Evolutionary conservation across 2,797 vertebrate species (phyloP).

Genomic region (Scleropages formosus): DNA sequence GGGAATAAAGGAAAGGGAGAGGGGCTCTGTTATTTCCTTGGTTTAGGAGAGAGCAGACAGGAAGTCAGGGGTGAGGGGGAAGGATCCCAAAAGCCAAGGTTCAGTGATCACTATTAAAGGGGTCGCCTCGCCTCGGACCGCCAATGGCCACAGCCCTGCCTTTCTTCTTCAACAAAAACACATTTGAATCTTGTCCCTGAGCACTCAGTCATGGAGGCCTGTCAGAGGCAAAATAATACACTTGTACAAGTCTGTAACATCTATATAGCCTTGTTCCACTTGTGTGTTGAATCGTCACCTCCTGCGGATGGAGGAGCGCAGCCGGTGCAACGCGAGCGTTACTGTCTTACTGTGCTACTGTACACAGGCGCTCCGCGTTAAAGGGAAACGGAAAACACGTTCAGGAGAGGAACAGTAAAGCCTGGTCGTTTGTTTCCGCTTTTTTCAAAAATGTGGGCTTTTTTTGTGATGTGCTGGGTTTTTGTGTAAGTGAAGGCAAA

Average conservation of each 20-base stretch:
- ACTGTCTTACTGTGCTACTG: too few species aligned
- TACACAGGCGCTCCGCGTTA: too few species aligned
- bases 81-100: slow-evolving; percentile 62
- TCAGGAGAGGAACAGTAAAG: background rate
- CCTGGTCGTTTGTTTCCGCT: too few species aligned
- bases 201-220: slow-evolving; percentile 44
- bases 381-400: background rate
- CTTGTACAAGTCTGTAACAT: background rate
- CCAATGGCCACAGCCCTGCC: slow-evolving; percentile 49
- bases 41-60: slow-evolving; percentile 52
- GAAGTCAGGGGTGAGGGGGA: slow-evolving; percentile 64
- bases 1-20: slow-evolving; percentile 49
- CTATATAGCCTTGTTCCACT: background rate
- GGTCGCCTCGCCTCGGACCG: slow-evolving; percentile 47
- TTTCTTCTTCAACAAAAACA: slow-evolving; percentile 44
- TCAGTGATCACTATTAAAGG: slow-evolving; percentile 66
- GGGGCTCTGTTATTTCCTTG: slow-evolving; percentile 43
- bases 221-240: slow-evolving; percentile 14
- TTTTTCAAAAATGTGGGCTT: too few species aligned
- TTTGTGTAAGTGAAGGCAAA: too few species aligned
- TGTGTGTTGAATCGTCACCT: background rate
- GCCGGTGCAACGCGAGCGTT: too few species aligned
- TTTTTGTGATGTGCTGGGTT: too few species aligned
- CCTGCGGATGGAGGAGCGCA: too few species aligned
- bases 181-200: slow-evolving; percentile 44